A percentile compares a stretch with the other conserved stretches of the same genome.
Conservation (phyloP, 2,888 invertebrate genomes). For the Cecidostiba fungosa region DNA sequence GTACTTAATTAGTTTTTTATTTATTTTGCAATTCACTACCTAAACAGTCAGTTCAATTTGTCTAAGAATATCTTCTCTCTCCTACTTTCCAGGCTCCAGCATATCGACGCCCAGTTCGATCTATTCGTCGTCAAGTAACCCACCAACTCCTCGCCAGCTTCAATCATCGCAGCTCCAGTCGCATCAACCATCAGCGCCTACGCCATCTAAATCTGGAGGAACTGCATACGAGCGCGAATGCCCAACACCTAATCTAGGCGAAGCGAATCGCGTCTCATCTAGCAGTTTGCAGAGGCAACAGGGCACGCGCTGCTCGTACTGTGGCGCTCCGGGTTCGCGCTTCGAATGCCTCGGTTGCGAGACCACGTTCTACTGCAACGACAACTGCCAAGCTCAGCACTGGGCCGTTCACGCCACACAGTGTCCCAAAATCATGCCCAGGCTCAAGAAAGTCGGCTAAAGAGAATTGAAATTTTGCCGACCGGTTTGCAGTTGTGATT, state of each 20-base stretch:
- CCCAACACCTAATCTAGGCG: conserved; percentile 43
- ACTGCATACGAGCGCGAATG: conserved; percentile 13
- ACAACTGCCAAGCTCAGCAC: conserved; percentile 74
- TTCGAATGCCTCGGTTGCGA: conserved; percentile 77
- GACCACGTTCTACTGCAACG: conserved; percentile 74
- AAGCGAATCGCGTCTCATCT: conserved; percentile 24
- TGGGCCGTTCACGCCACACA: conserved; percentile 74
- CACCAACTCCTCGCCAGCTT: background rate
- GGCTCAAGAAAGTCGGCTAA: conserved; percentile 73
- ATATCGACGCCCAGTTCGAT: conserved; percentile 16
- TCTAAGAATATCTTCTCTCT: background rate
- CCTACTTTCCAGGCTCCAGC: background rate
- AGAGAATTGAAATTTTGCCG: conserved; percentile 6
- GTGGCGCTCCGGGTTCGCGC: conserved; percentile 69
- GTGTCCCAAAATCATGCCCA: conserved; percentile 77
- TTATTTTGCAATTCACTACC: too few species aligned
- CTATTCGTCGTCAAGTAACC: background rate
- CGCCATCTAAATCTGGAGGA: background rate
- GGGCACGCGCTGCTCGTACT: conserved; percentile 71
- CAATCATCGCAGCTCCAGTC: background rate
- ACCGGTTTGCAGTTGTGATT: background rate
- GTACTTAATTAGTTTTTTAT: too few species aligned
- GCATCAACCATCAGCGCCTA: background rate
- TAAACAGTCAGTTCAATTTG: too few species aligned
- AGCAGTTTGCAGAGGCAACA: background rate